Base-by-base conservation (phyloP, 1,140 invertebrate genomes). In the Magallana gigas region DNA sequence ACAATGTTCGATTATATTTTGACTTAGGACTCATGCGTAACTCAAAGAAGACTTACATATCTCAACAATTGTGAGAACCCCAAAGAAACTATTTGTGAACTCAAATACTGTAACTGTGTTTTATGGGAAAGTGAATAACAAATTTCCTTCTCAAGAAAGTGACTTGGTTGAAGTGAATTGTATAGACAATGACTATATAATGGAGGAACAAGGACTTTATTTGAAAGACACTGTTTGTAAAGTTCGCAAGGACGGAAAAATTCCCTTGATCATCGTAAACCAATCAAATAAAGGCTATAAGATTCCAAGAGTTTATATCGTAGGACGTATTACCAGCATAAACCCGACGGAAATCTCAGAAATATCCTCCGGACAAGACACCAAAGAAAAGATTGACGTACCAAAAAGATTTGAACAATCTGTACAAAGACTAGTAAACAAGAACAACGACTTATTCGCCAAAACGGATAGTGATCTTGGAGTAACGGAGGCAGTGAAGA, bases 1-100 rank as follows among this genome's bases (percentile, higher is more conserved):
- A 88, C 58, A 62, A 64, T 57, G 81, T 88, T 11, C 59, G 84
- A 1, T 36, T 36, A 36, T 36, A 36, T 3, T 36, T 36, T 36
- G 36, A 14, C 1, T 56, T 36, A 85, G 85, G 57, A 64, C 23
- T 85, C 83, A 89, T 84, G 9, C 11, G 81, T 9, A n/a, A 29
- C 57, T 91, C 0, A 81, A 84, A 58, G 80, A 90, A 29, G 85
- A 91, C 71, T 57, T 88, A 12, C 87, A 90, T 59, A 81, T 85
- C 29, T 6, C 58, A 14, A 64, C 85, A 6, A 23, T 89, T 9
- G 16, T 90, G 3, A 81, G 59, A 64, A 23, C 83, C 7, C 56
- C 14, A 4, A 83, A 8, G 7, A 82, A 82, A 82, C 18, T 59
- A 29, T 16, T 60, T 14, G 4, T 87, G 8, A 86, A 62, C 58